Evolutionary conservation across 2,888 invertebrate species (phyloP).

Genomic region (Arenicola marina): DNA sequence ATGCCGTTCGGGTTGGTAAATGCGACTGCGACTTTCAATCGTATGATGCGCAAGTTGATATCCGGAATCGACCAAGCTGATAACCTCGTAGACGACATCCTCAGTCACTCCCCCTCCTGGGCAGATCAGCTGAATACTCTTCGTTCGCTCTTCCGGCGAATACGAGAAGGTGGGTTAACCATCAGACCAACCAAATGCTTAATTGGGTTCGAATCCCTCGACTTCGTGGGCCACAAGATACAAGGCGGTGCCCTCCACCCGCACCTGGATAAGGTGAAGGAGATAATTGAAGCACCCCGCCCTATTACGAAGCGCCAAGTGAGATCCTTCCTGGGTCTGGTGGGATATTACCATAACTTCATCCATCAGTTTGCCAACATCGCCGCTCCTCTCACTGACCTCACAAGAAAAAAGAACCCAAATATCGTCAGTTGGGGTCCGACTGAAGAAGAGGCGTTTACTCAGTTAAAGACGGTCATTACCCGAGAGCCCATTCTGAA

Average conservation of each 20-base stretch:
- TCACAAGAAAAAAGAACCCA: conserved; percentile 25
- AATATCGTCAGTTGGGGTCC: conserved; percentile 22
- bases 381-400: conserved; percentile 27
- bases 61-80: not conserved
- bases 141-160: not conserved
- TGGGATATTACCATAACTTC: conserved; percentile 9
- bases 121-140: not conserved
- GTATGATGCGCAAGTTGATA: conserved; percentile 5
- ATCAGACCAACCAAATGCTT: not conserved
- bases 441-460: not conserved
- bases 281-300: not conserved
- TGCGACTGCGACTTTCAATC: not conserved
- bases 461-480: not conserved
- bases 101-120: not conserved
- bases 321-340: not conserved
- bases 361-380: conserved; percentile 29
- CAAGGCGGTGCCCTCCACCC: not conserved
- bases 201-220: not conserved
- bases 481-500: conserved; percentile 16
- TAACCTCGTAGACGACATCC: conserved; percentile 1
- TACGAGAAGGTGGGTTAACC: not conserved
- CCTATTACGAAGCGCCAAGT: conserved; percentile 3
- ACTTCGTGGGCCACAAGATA: not conserved
- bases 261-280: not conserved
- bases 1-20: conserved; percentile 11